A percentile compares a stretch with the other conserved stretches of the same genome.
Conservation (phyloP, 2,797 vertebrate genomes). For the Acanthiza pusilla region DNA sequence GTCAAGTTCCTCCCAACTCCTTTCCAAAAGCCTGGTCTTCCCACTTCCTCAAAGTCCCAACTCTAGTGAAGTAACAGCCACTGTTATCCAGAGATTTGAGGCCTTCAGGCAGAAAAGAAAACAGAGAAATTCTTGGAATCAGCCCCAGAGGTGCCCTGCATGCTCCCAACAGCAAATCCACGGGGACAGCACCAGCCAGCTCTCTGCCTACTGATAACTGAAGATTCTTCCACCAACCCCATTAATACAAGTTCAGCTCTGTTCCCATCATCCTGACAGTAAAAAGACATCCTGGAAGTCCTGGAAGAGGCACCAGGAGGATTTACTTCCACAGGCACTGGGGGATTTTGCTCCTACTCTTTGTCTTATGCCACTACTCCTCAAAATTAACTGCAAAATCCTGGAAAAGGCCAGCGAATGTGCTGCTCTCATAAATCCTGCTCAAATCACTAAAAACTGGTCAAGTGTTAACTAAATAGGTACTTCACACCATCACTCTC, state of each 20-base stretch:
- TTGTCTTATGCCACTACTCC: fast-evolving
- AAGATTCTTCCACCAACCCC: background rate
- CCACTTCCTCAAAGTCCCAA: background rate
- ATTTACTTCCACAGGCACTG: background rate
- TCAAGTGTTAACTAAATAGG: background rate
- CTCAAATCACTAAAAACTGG: background rate
- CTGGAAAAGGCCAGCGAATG: background rate
- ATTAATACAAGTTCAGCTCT: background rate
- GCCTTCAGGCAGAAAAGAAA: background rate
- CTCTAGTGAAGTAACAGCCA: background rate
- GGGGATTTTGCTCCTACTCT: background rate
- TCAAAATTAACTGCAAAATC: background rate
- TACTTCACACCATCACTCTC: background rate
- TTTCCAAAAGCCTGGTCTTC: background rate
- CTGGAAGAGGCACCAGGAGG: background rate
- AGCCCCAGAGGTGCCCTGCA: background rate
- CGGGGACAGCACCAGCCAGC: background rate
- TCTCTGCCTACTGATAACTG: background rate
- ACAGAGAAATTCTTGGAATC: background rate
- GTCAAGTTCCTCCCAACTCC: background rate
- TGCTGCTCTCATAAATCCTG: background rate
- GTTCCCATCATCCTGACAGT: background rate
- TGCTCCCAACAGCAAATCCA: background rate
- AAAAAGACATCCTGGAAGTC: background rate
- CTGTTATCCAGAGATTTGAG: background rate